phyloP scores from a whole-genome alignment of 2,113 vertebrate species.

The Thryonomys swinderianus region DNA sequence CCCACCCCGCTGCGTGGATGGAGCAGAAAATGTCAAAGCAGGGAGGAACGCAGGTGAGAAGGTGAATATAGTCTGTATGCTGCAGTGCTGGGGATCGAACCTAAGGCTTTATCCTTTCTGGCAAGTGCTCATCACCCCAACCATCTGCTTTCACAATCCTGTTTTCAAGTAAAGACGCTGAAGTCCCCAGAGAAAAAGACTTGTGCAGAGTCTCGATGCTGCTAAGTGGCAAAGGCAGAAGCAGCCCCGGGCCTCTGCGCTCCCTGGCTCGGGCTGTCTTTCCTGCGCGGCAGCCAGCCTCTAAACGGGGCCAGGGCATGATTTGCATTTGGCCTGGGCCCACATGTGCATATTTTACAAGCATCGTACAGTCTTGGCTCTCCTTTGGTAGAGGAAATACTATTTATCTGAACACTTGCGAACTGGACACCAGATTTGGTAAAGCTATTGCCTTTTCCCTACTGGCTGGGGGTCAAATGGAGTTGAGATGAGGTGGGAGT shows the following conservation, averaged over 20 bases:
- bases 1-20: background rate
- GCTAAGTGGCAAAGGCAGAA: background rate
- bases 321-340: conserved; percentile 3
- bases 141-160: background rate
- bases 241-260: background rate
- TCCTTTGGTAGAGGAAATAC: conserved; percentile 34
- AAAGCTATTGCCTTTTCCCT: background rate
- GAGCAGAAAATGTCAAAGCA: background rate
- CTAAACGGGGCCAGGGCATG: background rate
- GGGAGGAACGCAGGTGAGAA: background rate
- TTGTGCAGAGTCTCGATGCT: background rate
- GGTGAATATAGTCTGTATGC: background rate
- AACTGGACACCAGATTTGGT: conserved; percentile 24
- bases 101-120: background rate
- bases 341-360: background rate
- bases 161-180: background rate
- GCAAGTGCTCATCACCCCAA: background rate
- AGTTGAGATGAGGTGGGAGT: background rate
- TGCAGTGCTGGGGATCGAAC: background rate
- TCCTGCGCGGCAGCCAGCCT: background rate
- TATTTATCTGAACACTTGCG: conserved; percentile 22
- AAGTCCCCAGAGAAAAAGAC: background rate
- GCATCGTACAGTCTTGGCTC: conserved; percentile 7
- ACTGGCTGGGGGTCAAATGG: background rate
- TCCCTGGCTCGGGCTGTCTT: background rate